A percentile compares a stretch with the other conserved stretches of the same genome.
phyloP scores from a whole-genome alignment of 1,140 invertebrate genomes.

The Solenopsis invicta region DNA sequence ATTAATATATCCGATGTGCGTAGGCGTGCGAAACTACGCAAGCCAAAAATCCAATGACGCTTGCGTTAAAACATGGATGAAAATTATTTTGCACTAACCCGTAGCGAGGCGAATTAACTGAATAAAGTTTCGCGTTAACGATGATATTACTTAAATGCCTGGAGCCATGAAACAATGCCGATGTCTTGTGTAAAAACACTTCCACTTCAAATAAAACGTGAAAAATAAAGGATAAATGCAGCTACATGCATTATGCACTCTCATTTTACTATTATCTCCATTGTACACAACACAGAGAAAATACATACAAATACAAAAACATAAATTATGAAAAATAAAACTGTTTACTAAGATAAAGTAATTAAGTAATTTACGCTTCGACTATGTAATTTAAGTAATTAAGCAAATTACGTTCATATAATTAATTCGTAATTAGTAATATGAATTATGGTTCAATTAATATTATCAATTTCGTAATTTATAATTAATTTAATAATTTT shows the following conservation, averaged over 20 bases:
- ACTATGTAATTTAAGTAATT: background rate
- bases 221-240: background rate
- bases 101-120: background rate
- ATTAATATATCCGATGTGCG: constrained; percentile 22
- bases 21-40: background rate
- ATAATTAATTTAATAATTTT: background rate
- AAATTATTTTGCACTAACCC: background rate
- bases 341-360: background rate
- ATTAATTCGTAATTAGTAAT: background rate
- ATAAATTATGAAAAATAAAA: background rate
- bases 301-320: background rate
- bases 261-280: constrained; percentile 1
- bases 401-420: too few species aligned
- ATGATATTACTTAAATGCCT: constrained; percentile 7
- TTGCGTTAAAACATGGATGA: constrained; percentile 6
- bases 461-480: background rate
- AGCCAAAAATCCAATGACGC: constrained; percentile 33
- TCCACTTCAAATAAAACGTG: background rate
- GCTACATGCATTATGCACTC: background rate
- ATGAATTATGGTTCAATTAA: background rate
- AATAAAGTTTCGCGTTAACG: constrained; percentile 8
- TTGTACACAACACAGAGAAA: background rate
- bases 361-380: background rate
- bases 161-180: background rate
- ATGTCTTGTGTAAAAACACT: background rate